Base-by-base conservation (phyloP, 2,888 invertebrate species). In the Aricia artaxerxes region DNA sequence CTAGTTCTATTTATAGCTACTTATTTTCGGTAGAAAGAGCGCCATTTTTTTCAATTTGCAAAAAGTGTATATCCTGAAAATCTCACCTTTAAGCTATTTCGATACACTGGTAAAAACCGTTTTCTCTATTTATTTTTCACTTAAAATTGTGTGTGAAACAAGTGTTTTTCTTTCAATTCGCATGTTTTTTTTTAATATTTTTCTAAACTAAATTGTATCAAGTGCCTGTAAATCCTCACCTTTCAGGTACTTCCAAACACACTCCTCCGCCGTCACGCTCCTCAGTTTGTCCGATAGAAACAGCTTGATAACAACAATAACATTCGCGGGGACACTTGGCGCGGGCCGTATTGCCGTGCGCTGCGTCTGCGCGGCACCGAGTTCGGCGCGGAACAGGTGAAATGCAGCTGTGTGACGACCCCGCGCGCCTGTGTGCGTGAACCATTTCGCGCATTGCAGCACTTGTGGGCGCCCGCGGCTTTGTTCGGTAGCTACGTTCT, bases 201-300 rank as follows among this genome's bases (percentile, higher is more conserved):
- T 11, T 9, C 9, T 2, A 9, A 49, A 49, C 40, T 40, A 40
- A 40, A 40, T 40, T 6, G 0, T 40, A 40, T 44, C 44, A 9
- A 49, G 9, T 49, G 49, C 49, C 49, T 49, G 49, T 3, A 49
- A 49, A 44, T 44, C 9, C 44, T 80, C 77, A 93, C 94, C 94
- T 93, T 92, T 92, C 84, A 93, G 88, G 88, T 92, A 93, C 91
- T 90, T 92, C 91, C 93, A 93, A 89, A 93, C 89, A 85, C 90
- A 92, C 86, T 91, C 89, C 87, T 91, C 91, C 80, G 86, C 85
- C 85, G 91, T 87, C 86, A 92, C 87, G 90, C 91, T 92, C 92
- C 93, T 91, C 92, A 93, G 92, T 90, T 92, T 93, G 91, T 85
- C 87, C 87, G 85, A 85, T 84, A 86, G 86, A 88, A 85, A 88